Evolutionary conservation across 2,797 vertebrate species (phyloP), one percentile per base, ranked within the genome.

Genomic region (Labroides dimidiatus): DNA sequence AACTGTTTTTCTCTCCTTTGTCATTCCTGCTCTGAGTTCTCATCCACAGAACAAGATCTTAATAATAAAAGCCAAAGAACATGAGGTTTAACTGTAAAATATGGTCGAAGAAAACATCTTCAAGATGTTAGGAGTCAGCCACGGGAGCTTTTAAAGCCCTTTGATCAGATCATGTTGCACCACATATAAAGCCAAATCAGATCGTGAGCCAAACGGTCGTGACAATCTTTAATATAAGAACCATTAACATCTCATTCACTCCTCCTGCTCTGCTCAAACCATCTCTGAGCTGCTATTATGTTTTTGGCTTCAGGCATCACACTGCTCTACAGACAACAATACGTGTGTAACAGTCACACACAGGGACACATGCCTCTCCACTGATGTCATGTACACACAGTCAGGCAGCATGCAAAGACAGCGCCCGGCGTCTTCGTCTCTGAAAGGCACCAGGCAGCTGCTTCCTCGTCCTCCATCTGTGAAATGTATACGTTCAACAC

Each of bases 301-400:
- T 66, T 54, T 4, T 10, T 53, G 20, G 62, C 39, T 44, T 6
- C 6, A 50, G 66, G 55, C 59, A 17, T 76, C 59, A 24, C 47
- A 4, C 48, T 64, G 63, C 12, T 49, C 56, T 44, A 13, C 61
- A 64, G 72, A 70, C 58, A 76, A 66, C 84, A 85, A 69, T 71
- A 13, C 42, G 45, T 50, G 60, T 66, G 63, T 72, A 70, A 71
- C 37, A 47, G 64, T 64, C 60, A 13, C 24, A 56, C 45, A 14
- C 49, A 78, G 39, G 30, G 62, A 57, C 10, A 17, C 79, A 64
- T 87, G 80, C 69, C 82, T 84, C 24, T 65, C 27, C 13, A 1
- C 20, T 89, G 87, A 90, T 83, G 84, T 89, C 85, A 90, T 73
- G 30, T 6, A 37, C 42, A 54, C 50, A 33, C 77, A 47, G 73